A percentile compares a stretch with the other conserved stretches of the same genome.
phyloP scores from a whole-genome alignment of 2,797 vertebrate species.

The Anguilla marmorata region DNA sequence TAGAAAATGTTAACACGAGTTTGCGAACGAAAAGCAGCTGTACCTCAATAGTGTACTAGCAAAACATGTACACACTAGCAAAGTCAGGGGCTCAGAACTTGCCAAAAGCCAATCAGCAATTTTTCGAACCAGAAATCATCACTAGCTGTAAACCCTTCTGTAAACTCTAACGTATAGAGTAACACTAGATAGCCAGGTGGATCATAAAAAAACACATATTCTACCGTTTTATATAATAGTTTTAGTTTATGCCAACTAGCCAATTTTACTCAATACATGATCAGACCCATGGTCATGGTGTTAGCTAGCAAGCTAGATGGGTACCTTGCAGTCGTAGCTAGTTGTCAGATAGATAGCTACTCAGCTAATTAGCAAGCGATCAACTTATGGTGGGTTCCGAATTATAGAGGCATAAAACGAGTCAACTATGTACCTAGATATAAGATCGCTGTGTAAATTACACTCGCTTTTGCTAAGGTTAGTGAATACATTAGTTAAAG shows the following conservation, averaged over 20 bases:
- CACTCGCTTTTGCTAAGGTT: background rate
- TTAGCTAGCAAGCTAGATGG: background rate
- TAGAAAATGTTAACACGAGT: background rate
- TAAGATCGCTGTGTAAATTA: background rate
- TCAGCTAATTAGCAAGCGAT: background rate
- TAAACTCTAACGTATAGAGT: background rate
- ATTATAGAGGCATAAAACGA: background rate
- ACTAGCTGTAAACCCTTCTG: background rate
- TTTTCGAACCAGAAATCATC: background rate
- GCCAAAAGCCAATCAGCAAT: background rate
- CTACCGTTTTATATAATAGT: background rate
- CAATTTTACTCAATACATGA: background rate
- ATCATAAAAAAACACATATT: background rate
- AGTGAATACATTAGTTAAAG: slow-evolving; percentile 38
- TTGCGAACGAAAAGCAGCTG: background rate
- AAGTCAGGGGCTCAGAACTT: background rate
- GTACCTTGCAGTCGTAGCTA: background rate
- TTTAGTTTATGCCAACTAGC: background rate
- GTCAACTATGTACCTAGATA: background rate
- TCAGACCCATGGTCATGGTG: background rate
- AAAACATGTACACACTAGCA: background rate
- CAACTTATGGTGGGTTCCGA: background rate
- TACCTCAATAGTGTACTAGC: background rate
- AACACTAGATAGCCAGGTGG: background rate
- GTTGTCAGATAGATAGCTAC: background rate